phyloP scores from a whole-genome alignment of 1,140 invertebrate species.

The Bacillus rossius region DNA sequence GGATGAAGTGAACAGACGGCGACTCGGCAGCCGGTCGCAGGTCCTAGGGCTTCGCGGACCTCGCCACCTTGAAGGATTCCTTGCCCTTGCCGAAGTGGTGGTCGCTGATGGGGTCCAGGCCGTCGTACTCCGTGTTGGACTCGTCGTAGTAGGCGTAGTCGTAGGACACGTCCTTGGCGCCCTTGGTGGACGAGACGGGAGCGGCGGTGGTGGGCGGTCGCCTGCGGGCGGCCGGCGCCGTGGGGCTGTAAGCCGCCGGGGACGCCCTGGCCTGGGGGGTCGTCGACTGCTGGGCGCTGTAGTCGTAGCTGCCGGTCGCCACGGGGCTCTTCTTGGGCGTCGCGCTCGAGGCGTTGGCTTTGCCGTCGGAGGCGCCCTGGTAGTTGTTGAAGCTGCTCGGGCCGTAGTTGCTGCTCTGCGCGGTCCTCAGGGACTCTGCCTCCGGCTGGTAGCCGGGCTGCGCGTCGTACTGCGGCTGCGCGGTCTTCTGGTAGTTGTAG shows the following conservation, averaged over 20 bases:
- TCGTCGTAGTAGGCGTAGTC: slow-evolving; percentile 17
- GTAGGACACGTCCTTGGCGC: not conserved
- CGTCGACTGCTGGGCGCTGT: slow-evolving; percentile 1
- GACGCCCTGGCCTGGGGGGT: not conserved
- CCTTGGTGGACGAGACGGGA: not conserved
- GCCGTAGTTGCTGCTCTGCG: slow-evolving; percentile 12
- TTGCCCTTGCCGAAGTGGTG: slow-evolving; percentile 17
- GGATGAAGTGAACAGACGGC: too few species aligned
- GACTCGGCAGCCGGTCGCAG: too few species aligned
- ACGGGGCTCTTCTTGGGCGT: not conserved
- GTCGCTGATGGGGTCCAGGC: slow-evolving; percentile 8
- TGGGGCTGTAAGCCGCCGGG: not conserved
- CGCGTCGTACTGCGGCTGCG: not conserved
- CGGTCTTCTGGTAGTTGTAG: slow-evolving; percentile 4
- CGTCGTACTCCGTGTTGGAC: slow-evolving; percentile 10
- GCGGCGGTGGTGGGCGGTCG: too few species aligned
- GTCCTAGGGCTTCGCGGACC: not conserved
- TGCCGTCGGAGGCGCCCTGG: not conserved
- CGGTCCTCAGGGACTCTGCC: slow-evolving; percentile 13
- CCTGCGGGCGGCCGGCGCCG: not conserved
- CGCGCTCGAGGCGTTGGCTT: not conserved
- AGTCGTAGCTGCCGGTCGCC: not conserved
- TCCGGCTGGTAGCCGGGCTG: not conserved
- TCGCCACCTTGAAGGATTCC: slow-evolving; percentile 12
- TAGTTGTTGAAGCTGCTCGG: slow-evolving; percentile 15